phyloP scores from a whole-genome alignment of 1,140 invertebrate species.

The Sarcophaga peregrina region DNA sequence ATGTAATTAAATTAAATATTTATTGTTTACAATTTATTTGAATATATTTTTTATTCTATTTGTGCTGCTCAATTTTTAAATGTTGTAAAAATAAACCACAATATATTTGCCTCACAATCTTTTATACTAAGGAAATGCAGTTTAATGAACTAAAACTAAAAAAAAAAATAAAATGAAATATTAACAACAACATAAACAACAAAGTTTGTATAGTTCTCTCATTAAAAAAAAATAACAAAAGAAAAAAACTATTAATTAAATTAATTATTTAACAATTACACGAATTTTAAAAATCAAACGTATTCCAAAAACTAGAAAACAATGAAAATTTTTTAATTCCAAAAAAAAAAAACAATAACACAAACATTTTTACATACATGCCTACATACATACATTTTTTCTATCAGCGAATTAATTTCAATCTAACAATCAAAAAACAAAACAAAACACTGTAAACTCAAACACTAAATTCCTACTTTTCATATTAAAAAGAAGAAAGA shows the following conservation, averaged over 20 bases:
- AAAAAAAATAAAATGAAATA: not conserved
- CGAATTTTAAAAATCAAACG: not conserved
- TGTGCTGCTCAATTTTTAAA: conserved; percentile 27
- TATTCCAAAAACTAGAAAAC: not conserved
- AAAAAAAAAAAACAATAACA: not conserved
- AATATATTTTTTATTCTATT: not conserved
- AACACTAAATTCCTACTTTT: too few relatives aligned
- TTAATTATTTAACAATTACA: not conserved
- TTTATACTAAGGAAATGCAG: conserved; percentile 22
- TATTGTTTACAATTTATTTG: not conserved
- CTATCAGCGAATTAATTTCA: too few relatives aligned
- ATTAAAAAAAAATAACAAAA: not conserved
- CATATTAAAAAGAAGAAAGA: not conserved
- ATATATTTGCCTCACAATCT: conserved; percentile 10
- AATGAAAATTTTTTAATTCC: not conserved
- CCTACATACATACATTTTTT: too few relatives aligned
- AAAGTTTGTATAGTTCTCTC: conserved; percentile 6
- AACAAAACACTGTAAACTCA: too few relatives aligned
- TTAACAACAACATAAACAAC: conserved; percentile 9
- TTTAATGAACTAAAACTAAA: not conserved
- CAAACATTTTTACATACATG: too few relatives aligned
- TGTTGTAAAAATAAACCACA: not conserved
- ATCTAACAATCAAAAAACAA: too few relatives aligned
- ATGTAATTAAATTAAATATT: not conserved
- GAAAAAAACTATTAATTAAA: not conserved